phyloP scores from a whole-genome alignment of 2,113 vertebrate genomes.

The Hoplias malabaricus region DNA sequence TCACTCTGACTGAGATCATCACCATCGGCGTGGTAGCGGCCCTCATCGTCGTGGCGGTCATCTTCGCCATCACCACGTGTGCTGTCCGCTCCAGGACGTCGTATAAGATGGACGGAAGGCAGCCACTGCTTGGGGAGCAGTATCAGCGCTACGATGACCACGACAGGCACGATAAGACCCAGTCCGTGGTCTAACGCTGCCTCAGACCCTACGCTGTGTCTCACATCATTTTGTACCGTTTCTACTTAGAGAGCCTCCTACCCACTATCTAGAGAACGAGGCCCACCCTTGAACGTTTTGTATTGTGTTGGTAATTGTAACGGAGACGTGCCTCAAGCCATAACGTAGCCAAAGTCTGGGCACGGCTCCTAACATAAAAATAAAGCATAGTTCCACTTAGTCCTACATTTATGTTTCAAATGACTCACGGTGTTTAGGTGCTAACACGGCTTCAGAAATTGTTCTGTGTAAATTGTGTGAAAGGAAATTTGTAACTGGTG shows the following conservation, averaged over 20 bases:
- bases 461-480: neutral
- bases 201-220: neutral
- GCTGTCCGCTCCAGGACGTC: conserved; percentile 73
- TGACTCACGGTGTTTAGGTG: neutral
- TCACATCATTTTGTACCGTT: neutral
- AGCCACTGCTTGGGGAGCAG: conserved; percentile 88
- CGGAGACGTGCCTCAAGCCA: conserved; percentile 15
- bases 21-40: conserved; percentile 84
- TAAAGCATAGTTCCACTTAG: neutral
- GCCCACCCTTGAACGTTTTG: neutral
- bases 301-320: neutral
- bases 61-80: conserved; percentile 80
- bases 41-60: conserved; percentile 79
- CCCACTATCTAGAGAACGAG: neutral
- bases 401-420: neutral
- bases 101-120: conserved; percentile 77
- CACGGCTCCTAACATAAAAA: neutral
- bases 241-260: neutral
- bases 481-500: neutral
- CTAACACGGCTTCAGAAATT: neutral
- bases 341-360: conserved; percentile 4
- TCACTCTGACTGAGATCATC: conserved; percentile 85
- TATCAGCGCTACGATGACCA: conserved; percentile 91
- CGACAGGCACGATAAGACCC: conserved; percentile 74
- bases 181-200: conserved; percentile 78